Evolutionary conservation across 2,113 vertebrate species (phyloP).

Genomic region (Hymenochirus boettgeri): DNA sequence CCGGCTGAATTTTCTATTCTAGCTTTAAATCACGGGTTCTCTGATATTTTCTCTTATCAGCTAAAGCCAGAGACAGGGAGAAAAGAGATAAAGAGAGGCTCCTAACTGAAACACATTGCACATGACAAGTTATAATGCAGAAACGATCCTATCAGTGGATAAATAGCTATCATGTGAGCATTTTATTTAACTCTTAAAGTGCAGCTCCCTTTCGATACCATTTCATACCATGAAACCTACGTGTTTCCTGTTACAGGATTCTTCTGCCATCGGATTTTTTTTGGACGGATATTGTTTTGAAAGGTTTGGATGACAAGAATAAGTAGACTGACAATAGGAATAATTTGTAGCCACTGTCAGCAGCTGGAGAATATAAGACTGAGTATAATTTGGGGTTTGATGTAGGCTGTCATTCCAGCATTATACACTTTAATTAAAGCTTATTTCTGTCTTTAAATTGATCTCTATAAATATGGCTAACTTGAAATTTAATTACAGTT

Average conservation of each 20-base stretch:
- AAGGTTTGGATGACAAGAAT: slow-evolving; percentile 23
- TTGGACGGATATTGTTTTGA: slow-evolving; percentile 3
- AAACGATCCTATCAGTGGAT: slow-evolving; percentile 31
- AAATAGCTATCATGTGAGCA: slow-evolving; percentile 35
- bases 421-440: slow-evolving; percentile 45
- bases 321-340: slow-evolving; percentile 25
- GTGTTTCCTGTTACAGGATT: slow-evolving; percentile 3
- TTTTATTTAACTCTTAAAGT: slow-evolving; percentile 30
- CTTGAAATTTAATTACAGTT: slow-evolving; percentile 39
- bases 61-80: slow-evolving; percentile 36
- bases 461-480: slow-evolving; percentile 45
- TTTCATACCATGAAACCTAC: neutral
- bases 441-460: slow-evolving; percentile 47
- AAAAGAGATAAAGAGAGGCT: slow-evolving; percentile 29
- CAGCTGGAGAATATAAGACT: slow-evolving; percentile 19
- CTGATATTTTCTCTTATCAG: slow-evolving; percentile 38
- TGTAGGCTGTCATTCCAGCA: slow-evolving; percentile 50
- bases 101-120: slow-evolving; percentile 42
- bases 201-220: slow-evolving; percentile 11
- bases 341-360: slow-evolving; percentile 24
- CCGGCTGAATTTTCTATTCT: slow-evolving; percentile 20
- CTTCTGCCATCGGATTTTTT: slow-evolving; percentile 6
- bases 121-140: slow-evolving; percentile 39
- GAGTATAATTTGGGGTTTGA: slow-evolving; percentile 43
- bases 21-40: slow-evolving; percentile 33